Base-by-base conservation (phyloP, 2,888 invertebrate genomes). In the Stenurella melanura region DNA sequence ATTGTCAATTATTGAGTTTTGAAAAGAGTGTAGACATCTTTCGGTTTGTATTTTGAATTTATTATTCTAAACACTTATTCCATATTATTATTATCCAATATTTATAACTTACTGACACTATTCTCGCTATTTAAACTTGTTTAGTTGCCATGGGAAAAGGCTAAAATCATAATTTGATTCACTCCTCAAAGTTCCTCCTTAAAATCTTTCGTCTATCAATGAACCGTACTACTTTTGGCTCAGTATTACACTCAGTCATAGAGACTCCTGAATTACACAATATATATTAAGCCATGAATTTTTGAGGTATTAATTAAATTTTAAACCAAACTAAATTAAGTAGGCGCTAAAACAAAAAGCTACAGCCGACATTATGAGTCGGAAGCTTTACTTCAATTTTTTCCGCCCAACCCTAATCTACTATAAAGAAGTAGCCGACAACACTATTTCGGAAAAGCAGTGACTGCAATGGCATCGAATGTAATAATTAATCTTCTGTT, bases 321-420 rank as follows among this genome's bases (percentile, higher is more conserved):
- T 50, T 50, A 72, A 21, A 54, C 58, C 63, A 11, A 26, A 30
- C 11, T 72, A 54, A 26, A 67, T 26, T 18, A 42, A 54, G 72
- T 12, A 30, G 63, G 72, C 63, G 42, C 26, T 72, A 72, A 72
- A 72, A 72, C 72, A 72, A 72, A 71, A 38, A 60, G 7, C 38
- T 5, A 34, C 50, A 12, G 19, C 17, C 1, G 70, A 7, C n/a
- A 19, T 12, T 34, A 30, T 30, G 19, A 72, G 72, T 54, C 63
- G 72, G 63, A 72, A 63, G 60, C 50, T 72, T 72, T 72, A 17
- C 19, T 12, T n/a, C 17, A 63, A 63, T 72, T 72, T 54, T 72
- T 72, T 61, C 61, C 72, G 72, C 72, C 54, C 72, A 42, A 54
- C 72, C 72, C 56, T 72, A 19, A 10, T 30, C 21, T 0, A 30